These are phyloP conservation scores for Anniella stebbinsi DNA, from an alignment of 2,797 vertebrate genomes.

Conservation along the genomic window DNA sequence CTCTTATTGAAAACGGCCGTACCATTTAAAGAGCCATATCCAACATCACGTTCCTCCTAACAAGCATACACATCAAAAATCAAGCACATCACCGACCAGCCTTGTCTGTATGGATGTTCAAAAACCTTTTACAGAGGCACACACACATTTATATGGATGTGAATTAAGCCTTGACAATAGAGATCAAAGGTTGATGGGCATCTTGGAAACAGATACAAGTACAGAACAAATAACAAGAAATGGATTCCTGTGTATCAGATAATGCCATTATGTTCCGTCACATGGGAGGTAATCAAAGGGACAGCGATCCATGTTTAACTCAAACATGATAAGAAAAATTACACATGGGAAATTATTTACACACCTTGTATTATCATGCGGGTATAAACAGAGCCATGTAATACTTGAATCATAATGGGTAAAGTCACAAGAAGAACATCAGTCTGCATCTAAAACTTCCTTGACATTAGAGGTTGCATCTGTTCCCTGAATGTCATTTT, in stretches of 20 bases:
- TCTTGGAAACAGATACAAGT: neutral
- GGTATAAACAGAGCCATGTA: neutral
- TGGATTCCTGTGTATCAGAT: neutral
- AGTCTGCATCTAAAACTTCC: neutral
- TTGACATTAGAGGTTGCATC: neutral
- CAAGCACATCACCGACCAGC: neutral
- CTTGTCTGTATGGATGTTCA: neutral
- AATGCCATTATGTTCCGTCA: neutral
- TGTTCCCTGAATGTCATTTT: constrained; percentile 32
- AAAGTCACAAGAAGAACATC: neutral
- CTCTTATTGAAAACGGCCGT: too few relatives aligned
- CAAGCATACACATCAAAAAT: too few relatives aligned
- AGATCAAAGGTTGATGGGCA: neutral
- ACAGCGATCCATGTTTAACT: neutral
- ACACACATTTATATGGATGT: neutral
- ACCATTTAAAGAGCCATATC: neutral
- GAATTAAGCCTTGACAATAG: neutral
- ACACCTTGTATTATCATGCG: neutral
- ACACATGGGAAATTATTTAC: neutral
- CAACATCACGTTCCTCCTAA: neutral
- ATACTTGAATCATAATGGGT: neutral
- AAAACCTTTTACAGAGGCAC: constrained; percentile 1
- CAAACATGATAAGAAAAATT: neutral
- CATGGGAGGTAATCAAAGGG: neutral
- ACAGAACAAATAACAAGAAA: neutral